Evolutionary conservation across 2,113 vertebrate species (phyloP).

Genomic region (Bagarius yarrelli): DNA sequence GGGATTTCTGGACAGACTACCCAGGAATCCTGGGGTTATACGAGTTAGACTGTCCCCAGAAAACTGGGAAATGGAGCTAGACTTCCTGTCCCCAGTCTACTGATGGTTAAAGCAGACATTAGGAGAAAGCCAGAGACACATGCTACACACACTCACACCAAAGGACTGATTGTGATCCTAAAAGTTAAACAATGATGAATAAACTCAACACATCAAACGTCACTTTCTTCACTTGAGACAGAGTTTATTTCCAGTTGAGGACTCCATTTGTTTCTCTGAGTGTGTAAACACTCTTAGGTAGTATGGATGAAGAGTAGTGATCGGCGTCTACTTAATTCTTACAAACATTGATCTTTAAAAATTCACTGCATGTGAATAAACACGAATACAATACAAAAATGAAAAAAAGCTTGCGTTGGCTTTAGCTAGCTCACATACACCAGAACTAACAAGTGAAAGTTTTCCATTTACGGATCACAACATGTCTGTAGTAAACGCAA

Average conservation of each 20-base stretch:
- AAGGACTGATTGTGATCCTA: neutral
- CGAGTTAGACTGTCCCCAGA: too few relatives aligned
- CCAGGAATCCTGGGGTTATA: neutral
- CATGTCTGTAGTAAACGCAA: constrained; percentile 18
- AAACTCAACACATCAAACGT: neutral
- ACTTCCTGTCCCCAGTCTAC: neutral
- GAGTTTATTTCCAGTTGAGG: constrained; percentile 13
- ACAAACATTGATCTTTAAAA: constrained; percentile 13
- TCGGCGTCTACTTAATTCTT: neutral
- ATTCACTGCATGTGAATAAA: constrained; percentile 26
- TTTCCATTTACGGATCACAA: constrained; percentile 2
- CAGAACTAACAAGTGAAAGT: neutral
- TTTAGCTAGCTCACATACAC: neutral
- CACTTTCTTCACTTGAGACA: neutral
- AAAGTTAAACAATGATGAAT: neutral
- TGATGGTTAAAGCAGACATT: too few relatives aligned
- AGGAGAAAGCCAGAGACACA: neutral
- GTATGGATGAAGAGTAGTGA: neutral
- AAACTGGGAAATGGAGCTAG: too few relatives aligned
- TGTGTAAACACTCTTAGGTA: neutral
- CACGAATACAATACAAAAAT: neutral
- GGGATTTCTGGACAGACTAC: neutral
- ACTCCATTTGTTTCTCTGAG: neutral
- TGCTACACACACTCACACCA: neutral
- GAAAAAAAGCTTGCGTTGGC: neutral